These are phyloP conservation scores for Neodon shergylaensis DNA, from an alignment of 2,113 vertebrate species.

Conservation along the genomic window DNA sequence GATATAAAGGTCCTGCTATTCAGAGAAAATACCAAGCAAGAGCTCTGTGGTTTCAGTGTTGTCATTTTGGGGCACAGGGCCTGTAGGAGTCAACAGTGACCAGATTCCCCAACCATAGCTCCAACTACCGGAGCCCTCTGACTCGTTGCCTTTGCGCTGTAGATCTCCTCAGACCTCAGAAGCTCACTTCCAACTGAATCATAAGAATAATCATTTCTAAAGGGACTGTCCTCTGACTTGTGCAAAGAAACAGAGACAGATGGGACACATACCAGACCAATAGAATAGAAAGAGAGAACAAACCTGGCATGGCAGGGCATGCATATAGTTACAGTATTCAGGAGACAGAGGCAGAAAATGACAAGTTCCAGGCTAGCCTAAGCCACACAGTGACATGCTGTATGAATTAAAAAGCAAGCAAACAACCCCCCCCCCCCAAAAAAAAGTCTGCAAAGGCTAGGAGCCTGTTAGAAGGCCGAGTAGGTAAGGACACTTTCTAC, in stretches of 20 bases:
- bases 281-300: not conserved
- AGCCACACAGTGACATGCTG: not conserved
- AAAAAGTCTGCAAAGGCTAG: not conserved
- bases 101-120: not conserved
- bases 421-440: not conserved
- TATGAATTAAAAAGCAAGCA: not conserved
- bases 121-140: not conserved
- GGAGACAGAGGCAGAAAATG: not conserved
- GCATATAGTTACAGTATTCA: not conserved
- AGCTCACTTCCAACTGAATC: not conserved
- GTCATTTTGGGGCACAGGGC: not conserved
- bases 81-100: not conserved
- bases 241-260: not conserved
- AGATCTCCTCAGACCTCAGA: not conserved
- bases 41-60: not conserved
- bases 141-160: not conserved
- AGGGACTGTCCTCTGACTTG: not conserved
- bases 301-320: rapidly evolving
- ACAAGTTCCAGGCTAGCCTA: not conserved
- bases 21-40: not conserved
- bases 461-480: not conserved
- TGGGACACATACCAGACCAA: not conserved
- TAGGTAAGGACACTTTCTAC: not conserved
- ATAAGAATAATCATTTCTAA: not conserved
- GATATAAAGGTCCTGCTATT: not conserved